Conservation (phyloP, 2,797 vertebrate species). For the Anabacerthia variegaticeps region DNA sequence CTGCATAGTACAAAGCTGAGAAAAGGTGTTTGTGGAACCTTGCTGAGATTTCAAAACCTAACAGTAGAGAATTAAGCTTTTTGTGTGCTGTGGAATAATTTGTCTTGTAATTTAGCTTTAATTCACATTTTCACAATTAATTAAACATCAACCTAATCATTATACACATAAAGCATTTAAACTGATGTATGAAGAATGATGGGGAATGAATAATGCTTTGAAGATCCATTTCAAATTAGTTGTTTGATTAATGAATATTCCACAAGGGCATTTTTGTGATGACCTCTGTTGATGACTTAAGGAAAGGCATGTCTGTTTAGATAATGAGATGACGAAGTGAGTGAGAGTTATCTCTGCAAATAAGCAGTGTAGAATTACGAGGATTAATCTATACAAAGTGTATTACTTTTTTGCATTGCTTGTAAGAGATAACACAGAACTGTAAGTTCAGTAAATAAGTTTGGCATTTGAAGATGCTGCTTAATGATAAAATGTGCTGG, state of each 20-base stretch:
- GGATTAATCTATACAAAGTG: conserved; percentile 72
- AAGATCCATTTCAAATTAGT: conserved; percentile 82
- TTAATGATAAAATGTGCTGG: conserved; percentile 53
- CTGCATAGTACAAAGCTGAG: background rate
- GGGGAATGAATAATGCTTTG: conserved; percentile 78
- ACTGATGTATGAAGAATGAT: conserved; percentile 77
- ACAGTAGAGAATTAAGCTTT: conserved; percentile 28
- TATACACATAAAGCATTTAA: conserved; percentile 80
- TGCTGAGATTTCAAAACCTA: conserved; percentile 5
- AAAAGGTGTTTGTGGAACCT: conserved; percentile 37
- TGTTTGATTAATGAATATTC: conserved; percentile 82
- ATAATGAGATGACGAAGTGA: conserved; percentile 78
- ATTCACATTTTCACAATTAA: conserved; percentile 84
- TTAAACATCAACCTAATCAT: conserved; percentile 83
- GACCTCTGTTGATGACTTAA: conserved; percentile 80
- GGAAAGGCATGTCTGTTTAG: conserved; percentile 78
- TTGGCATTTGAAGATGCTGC: conserved; percentile 66
- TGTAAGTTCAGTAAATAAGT: conserved; percentile 74
- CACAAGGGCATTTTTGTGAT: conserved; percentile 78
- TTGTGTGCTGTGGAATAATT: conserved; percentile 67
- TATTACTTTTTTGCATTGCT: conserved; percentile 69
- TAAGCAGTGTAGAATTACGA: conserved; percentile 65
- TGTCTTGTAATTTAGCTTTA: conserved; percentile 77
- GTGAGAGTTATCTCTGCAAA: conserved; percentile 66
- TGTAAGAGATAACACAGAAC: conserved; percentile 73